Conservation (phyloP, 2,797 vertebrate species). For the Morus bassanus region DNA sequence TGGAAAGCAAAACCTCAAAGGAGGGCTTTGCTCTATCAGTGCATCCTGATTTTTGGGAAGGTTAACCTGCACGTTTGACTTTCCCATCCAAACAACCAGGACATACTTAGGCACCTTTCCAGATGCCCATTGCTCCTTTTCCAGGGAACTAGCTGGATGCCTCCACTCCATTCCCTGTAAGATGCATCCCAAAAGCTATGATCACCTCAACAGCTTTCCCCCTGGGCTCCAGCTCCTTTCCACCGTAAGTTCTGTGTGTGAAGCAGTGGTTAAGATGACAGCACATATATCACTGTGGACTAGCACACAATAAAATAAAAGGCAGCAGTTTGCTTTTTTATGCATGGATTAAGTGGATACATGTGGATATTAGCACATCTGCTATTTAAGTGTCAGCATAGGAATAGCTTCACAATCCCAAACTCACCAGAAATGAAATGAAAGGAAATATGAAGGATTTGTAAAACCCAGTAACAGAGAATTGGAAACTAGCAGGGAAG, state of each 20-base stretch:
- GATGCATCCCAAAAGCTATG: neutral
- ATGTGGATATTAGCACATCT: neutral
- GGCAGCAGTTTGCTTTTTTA: neutral
- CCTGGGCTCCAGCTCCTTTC: neutral
- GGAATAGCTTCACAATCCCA: neutral
- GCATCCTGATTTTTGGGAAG: neutral
- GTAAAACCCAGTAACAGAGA: neutral
- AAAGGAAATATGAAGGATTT: neutral
- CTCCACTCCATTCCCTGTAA: neutral
- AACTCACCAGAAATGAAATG: neutral
- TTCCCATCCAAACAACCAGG: neutral
- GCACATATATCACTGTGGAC: rapidly evolving
- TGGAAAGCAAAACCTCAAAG: neutral
- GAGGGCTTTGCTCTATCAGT: neutral
- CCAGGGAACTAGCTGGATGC: neutral
- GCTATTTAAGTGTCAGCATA: neutral
- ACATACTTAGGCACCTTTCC: neutral
- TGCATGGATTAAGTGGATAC: neutral
- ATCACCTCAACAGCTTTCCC: neutral
- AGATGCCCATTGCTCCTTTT: neutral
- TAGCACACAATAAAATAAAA: neutral
- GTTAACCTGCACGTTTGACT: no score
- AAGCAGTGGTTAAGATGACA: neutral
- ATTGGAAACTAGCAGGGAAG: neutral
- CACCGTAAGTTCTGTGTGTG: rapidly evolving